Percentiles rank a stretch among this genome's conserved stretches.
phyloP scores from a whole-genome alignment of 2,797 vertebrate genomes.

The Phataginus tetradactyla region DNA sequence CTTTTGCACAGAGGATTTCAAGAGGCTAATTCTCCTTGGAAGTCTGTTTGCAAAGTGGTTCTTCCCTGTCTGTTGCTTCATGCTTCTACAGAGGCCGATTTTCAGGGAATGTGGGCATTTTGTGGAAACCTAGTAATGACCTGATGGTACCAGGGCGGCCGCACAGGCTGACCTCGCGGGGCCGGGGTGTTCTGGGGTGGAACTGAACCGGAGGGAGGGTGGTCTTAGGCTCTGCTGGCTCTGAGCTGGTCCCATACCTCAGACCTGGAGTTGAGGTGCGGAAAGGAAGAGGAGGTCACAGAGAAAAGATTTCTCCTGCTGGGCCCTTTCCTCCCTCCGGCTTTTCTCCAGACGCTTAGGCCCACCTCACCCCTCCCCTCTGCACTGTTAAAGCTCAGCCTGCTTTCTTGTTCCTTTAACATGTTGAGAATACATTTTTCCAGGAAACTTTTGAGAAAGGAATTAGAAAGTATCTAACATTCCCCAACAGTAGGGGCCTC shows the following conservation, averaged over 20 bases:
- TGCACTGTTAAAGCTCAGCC: slow-evolving; percentile 7
- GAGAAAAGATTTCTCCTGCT: background rate
- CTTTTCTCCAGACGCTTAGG: background rate
- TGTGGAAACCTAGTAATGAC: slow-evolving; percentile 30
- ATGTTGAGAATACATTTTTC: background rate
- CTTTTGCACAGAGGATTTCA: slow-evolving; percentile 61
- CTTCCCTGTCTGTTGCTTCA: slow-evolving; percentile 47
- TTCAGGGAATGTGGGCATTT: background rate
- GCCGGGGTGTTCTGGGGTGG: background rate
- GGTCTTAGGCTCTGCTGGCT: background rate
- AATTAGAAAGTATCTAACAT: background rate
- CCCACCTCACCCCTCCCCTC: background rate
- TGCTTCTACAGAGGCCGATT: slow-evolving; percentile 47
- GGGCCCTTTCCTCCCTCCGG: background rate
- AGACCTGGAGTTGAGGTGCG: background rate
- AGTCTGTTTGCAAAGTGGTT: slow-evolving; percentile 37
- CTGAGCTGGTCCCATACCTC: background rate
- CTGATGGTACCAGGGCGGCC: background rate
- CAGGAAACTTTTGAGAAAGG: slow-evolving; percentile 10
- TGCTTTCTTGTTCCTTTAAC: background rate
- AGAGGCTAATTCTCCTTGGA: slow-evolving; percentile 65
- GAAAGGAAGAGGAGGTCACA: background rate
- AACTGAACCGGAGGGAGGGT: background rate
- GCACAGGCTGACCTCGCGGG: background rate
- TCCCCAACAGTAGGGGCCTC: background rate